These are phyloP conservation scores for Mesoligia furuncula DNA, from an alignment of 2,888 invertebrate genomes.

Conservation along the genomic window DNA sequence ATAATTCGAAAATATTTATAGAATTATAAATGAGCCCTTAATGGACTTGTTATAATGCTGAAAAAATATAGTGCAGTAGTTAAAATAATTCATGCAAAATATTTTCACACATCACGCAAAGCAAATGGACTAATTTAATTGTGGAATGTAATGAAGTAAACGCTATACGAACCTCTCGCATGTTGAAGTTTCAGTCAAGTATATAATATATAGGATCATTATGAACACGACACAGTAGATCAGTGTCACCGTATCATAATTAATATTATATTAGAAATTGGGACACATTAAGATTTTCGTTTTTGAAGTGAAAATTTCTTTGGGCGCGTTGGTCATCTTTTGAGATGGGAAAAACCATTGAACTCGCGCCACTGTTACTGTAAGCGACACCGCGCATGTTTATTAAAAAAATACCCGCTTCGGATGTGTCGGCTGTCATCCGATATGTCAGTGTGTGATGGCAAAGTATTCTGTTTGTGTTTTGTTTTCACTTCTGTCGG, in stretches of 20 bases:
- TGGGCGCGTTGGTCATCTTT: too few species aligned
- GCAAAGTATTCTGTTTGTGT: too few species aligned
- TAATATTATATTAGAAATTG: conserved; percentile 32
- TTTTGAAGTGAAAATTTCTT: too few species aligned
- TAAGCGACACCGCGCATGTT: too few species aligned
- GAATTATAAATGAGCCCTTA: neutral
- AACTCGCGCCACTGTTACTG: too few species aligned
- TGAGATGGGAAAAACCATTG: too few species aligned
- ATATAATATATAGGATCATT: conserved; percentile 45
- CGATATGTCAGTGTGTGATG: too few species aligned
- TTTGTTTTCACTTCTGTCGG: too few species aligned
- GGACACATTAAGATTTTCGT: conserved; percentile 7
- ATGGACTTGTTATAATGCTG: neutral
- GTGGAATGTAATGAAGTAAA: conserved; percentile 52
- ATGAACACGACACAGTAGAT: conserved; percentile 29
- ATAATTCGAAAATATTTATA: neutral
- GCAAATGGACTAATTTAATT: conserved; percentile 45
- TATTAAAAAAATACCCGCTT: too few species aligned
- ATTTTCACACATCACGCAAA: conserved; percentile 57
- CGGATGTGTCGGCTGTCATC: too few species aligned
- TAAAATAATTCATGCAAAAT: conserved; percentile 37
- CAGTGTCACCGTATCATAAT: conserved; percentile 36
- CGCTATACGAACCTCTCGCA: conserved; percentile 43
- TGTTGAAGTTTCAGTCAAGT: conserved; percentile 33
- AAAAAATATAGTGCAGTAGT: conserved; percentile 20